A percentile compares a stretch with the other conserved stretches of the same genome.
Conservation (phyloP, 2,797 vertebrate genomes). For the Margarornis squamiger region DNA sequence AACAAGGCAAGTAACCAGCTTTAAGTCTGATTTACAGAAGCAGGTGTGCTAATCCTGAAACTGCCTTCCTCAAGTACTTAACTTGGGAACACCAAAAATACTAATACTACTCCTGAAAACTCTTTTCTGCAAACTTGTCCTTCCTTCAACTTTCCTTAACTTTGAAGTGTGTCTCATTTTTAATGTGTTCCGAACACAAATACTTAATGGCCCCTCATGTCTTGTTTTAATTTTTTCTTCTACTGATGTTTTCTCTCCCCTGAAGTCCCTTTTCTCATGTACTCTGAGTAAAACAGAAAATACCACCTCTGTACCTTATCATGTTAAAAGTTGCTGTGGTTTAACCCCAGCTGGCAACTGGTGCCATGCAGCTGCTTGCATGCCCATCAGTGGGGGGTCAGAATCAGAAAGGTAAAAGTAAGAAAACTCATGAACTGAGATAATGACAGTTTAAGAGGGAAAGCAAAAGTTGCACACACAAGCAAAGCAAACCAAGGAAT, state of each 20-base stretch:
- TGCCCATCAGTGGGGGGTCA: not conserved
- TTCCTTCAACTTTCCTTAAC: not conserved
- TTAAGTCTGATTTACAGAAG: not conserved
- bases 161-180: not conserved
- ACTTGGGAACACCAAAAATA: not conserved
- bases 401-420: not conserved
- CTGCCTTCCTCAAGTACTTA: not conserved
- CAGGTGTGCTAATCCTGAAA: not conserved
- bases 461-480: not conserved
- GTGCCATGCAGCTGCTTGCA: accelerated
- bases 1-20: not conserved
- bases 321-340: not conserved
- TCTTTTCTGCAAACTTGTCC: not conserved
- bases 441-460: not conserved
- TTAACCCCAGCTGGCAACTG: not conserved
- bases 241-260: not conserved
- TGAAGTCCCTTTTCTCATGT: not conserved
- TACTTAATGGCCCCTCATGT: not conserved
- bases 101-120: not conserved
- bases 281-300: not conserved
- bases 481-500: not conserved
- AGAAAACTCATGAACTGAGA: not conserved
- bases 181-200: not conserved
- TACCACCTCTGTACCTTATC: not conserved
- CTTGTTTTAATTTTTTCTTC: not conserved